Conservation (phyloP, 2,888 invertebrate genomes). For the Drosophila meridiana region DNA sequence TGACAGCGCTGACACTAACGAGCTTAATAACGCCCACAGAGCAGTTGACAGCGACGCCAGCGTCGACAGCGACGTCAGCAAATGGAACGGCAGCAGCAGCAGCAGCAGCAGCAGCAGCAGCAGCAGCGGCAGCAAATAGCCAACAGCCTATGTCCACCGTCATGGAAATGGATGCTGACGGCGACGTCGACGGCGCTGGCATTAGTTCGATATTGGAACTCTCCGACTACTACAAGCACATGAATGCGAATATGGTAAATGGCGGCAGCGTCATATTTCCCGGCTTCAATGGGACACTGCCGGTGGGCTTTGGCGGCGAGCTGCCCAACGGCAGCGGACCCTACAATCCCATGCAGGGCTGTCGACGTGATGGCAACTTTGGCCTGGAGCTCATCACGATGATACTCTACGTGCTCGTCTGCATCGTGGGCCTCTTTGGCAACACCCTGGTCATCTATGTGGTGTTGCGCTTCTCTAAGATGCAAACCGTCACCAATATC, state of each 20-base stretch:
- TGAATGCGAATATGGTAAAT: slow-evolving; percentile 56
- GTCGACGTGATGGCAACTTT: slow-evolving; percentile 86
- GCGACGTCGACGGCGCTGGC: slow-evolving; percentile 13
- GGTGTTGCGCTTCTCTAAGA: slow-evolving; percentile 94
- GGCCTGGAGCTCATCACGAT: slow-evolving; percentile 88
- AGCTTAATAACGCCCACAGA: slow-evolving; percentile 80
- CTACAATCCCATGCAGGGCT: slow-evolving; percentile 68
- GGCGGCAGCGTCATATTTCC: slow-evolving; percentile 18
- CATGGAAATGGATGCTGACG: slow-evolving; percentile 12
- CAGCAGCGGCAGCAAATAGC: slow-evolving; percentile 14
- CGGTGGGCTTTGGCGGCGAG: slow-evolving; percentile 26
- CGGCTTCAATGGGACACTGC: slow-evolving; percentile 55
- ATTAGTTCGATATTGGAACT: slow-evolving; percentile 49
- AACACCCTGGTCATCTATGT: slow-evolving; percentile 97
- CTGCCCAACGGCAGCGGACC: slow-evolving; percentile 49
- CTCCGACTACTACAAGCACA: slow-evolving; percentile 56
- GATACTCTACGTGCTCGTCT: slow-evolving; percentile 93
- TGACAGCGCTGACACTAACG: slow-evolving; percentile 78
- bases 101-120: slow-evolving; percentile 29
- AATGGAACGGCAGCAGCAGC: slow-evolving; percentile 32
- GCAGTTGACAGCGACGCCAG: slow-evolving; percentile 60
- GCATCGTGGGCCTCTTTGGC: slow-evolving; percentile 93
- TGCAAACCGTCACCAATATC: slow-evolving; percentile 98
- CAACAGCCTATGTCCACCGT: slow-evolving; percentile 29
- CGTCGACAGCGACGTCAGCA: slow-evolving; percentile 30